Conservation (phyloP, 2,888 invertebrate genomes). For the Drosophila pseudotakahashii region DNA sequence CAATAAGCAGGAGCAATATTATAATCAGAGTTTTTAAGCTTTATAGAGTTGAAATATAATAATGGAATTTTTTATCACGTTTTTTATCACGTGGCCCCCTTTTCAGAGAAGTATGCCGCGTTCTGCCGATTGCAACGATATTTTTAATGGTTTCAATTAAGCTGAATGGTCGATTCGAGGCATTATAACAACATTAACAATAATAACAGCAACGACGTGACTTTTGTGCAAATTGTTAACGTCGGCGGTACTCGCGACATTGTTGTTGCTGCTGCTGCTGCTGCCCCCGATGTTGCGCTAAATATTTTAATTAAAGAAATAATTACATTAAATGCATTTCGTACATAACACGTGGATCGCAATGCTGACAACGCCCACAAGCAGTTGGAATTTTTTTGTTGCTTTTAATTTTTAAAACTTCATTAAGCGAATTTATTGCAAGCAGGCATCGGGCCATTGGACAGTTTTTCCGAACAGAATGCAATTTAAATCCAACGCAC, state of each 20-base stretch:
- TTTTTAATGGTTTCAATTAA: conserved; percentile 74
- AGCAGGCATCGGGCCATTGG: conserved; percentile 18
- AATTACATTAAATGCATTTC: conserved; percentile 70
- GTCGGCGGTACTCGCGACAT: conserved; percentile 30
- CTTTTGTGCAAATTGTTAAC: conserved; percentile 64
- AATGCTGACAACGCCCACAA: conserved; percentile 26
- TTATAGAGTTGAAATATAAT: neutral
- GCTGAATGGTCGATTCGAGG: conserved; percentile 51
- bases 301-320: conserved; percentile 79
- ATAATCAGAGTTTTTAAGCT: neutral
- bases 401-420: conserved; percentile 59
- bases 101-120: conserved; percentile 8
- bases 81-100: conserved; percentile 4
- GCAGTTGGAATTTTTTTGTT: conserved; percentile 41
- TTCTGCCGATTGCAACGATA: conserved; percentile 27
- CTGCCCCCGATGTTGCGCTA: conserved; percentile 48
- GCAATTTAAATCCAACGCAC: conserved; percentile 52
- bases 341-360: conserved; percentile 27
- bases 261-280: conserved; percentile 38
- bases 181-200: conserved; percentile 55
- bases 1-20: too few species aligned
- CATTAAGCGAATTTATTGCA: conserved; percentile 71
- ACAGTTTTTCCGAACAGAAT: conserved; percentile 36
- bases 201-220: conserved; percentile 56
- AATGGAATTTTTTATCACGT: too few species aligned